Evolutionary conservation across 1,140 invertebrate genomes (phyloP), one percentile per base, ranked within the genome.

Genomic region (Drosophila sp.): DNA sequence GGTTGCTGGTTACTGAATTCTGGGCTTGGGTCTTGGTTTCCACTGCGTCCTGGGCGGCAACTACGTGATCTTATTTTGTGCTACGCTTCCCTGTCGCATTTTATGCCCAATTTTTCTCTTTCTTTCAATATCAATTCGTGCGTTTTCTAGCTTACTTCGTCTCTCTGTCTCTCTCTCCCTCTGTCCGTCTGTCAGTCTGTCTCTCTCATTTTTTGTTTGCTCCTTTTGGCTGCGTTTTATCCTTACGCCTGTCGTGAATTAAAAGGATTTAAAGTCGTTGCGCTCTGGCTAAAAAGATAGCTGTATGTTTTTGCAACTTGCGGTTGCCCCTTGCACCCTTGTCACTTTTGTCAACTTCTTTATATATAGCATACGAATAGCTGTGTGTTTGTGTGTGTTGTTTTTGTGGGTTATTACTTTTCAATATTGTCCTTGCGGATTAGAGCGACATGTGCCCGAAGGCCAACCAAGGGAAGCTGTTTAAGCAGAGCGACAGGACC

Each of bases 361-460:
- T n/a, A n/a, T n/a, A n/a, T n/a, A n/a, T n/a, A n/a, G n/a, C n/a
- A n/a, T n/a, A n/a, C n/a, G n/a, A n/a, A n/a, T n/a, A n/a, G n/a
- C n/a, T 27, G 32, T 56, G 50, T 64, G 62, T 61, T 18, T 71
- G 67, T 72, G 72, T 70, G 43, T 82, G 78, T 82, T 90, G 73
- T 84, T 84, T 62, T 78, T 90, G 86, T 76, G 89, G 83, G 78
- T 90, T 90, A 90, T 90, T 90, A 90, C 84, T 90, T 90, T 90
- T 89, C 89, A 90, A 90, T 90, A 90, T 90, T 90, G 80, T 91
- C 75, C 76, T 90, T 90, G 70, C 77, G 83, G 89, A 90, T 91
- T 91, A 90, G 48, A 62, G 75, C 67, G 77, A 90, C 81, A 80
- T 86, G 78, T 78, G 87, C 81, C 75, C 50, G 41, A 64, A 61